Conservation (phyloP, 2,888 invertebrate species). For the Drosophila mettleri region DNA sequence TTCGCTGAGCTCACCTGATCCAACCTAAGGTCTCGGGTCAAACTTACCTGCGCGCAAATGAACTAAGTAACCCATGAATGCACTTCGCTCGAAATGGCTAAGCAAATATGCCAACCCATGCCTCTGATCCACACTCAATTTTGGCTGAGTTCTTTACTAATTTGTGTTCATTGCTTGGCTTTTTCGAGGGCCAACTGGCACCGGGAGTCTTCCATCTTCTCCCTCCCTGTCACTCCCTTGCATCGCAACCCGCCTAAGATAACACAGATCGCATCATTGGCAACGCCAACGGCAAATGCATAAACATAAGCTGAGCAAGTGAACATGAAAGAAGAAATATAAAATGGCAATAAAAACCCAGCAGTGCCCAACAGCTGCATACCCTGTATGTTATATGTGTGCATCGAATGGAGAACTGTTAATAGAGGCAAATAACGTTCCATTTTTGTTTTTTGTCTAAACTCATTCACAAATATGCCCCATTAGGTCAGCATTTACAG, state of each 20-base stretch:
- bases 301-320: conserved; percentile 59
- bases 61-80: conserved; percentile 39
- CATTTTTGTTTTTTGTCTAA: no score
- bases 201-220: conserved; percentile 15
- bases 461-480: not conserved
- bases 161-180: conserved; percentile 55
- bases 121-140: conserved; percentile 40
- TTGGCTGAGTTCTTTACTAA: conserved; percentile 52
- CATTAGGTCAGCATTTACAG: not conserved
- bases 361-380: not conserved
- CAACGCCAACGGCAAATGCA: conserved; percentile 64
- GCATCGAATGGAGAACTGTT: not conserved
- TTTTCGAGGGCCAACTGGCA: conserved; percentile 34
- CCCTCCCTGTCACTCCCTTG: conserved; percentile 4
- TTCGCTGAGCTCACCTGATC: not conserved
- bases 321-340: conserved; percentile 53
- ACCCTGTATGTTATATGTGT: no score
- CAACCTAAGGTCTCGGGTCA: not conserved
- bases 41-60: conserved; percentile 8
- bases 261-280: conserved; percentile 71
- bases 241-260: conserved; percentile 60
- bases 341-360: conserved; percentile 8
- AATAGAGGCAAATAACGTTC: not conserved
- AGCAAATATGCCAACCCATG: conserved; percentile 62
- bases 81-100: conserved; percentile 62